Base-by-base conservation (phyloP, 2,113 vertebrate species). In the Nesoenas mayeri region DNA sequence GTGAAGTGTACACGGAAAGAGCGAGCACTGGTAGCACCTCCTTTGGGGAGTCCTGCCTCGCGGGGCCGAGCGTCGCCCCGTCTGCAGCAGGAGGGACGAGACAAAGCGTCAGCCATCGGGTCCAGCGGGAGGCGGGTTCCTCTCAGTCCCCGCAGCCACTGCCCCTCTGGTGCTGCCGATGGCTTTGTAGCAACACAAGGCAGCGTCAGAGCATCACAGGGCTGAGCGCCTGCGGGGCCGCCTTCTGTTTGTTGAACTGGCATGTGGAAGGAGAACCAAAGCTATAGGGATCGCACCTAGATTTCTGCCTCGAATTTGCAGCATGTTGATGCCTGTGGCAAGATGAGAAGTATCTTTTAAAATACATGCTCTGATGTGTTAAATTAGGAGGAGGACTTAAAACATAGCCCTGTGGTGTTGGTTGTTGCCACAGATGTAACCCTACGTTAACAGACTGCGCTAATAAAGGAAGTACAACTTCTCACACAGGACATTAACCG, bases 401-500 rank as follows among this genome's bases (percentile, higher is more conserved):
- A 96, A 70, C 79, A 91, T 57, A 88, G 70, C 85, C 89, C 87
- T 60, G 24, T 86, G 50, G 86, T 87, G 62, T 61, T 91, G 74
- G 62, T 51, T 31, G 9, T 57, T 96, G 93, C 87, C 91, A 92
- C 95, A 74, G 70, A 89, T 64, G 74, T 54, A 96, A 96, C 93
- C 95, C 95, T 96, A 2, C 53, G 3, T 88, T 92, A 93, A 95
- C 70, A 95, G 90, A 92, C 93, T 89, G 70, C 79, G 92, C 94
- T 96, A 96, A 93, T 90, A 96, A 97, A 96, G 92, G 73, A 92
- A 96, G 95, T 89, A 85, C 6, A 70, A 79, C 81, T 96, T 95
- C 77, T 97, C 77, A 84, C 67, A 12, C n/a, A 95, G 79, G 82
- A 96, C 65, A 34, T 97, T 97, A 95, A 94, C 90, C 60, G 95